Conservation (phyloP, 2,888 invertebrate species). For the Strigamia maritima region DNA sequence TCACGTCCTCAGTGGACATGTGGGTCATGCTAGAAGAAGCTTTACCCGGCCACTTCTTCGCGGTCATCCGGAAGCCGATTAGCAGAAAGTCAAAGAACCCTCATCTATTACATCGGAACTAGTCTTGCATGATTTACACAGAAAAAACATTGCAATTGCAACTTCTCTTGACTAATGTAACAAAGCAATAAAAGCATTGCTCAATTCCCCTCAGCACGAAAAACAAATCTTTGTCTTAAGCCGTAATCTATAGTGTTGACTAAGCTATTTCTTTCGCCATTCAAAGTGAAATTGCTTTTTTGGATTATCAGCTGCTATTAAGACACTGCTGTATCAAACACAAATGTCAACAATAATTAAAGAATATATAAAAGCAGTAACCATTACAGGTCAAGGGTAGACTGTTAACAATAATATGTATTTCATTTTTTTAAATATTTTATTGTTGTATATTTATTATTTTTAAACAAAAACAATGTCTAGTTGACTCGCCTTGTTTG, state of each 20-base stretch:
- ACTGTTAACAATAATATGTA: too few relatives aligned
- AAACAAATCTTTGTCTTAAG: neutral
- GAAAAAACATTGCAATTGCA: neutral
- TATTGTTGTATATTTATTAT: too few relatives aligned
- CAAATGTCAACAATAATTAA: too few relatives aligned
- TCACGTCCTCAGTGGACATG: conserved; percentile 19
- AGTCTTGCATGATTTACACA: neutral
- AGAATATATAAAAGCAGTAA: too few relatives aligned
- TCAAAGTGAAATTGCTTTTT: too few relatives aligned
- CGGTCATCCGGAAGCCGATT: conserved; percentile 14
- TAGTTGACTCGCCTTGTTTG: too few relatives aligned
- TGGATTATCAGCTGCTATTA: too few relatives aligned
- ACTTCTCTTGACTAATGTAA: neutral
- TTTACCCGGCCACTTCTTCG: neutral
- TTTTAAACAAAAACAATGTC: too few relatives aligned
- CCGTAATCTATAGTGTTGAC: neutral
- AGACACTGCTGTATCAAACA: too few relatives aligned
- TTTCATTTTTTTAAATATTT: too few relatives aligned
- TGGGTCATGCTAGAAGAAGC: neutral
- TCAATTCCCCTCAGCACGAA: neutral
- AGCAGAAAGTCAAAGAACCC: neutral
- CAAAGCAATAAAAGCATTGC: neutral
- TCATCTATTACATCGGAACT: neutral
- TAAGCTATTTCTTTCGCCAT: too few relatives aligned
- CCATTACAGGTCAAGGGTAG: too few relatives aligned